Evolutionary conservation across 2,797 vertebrate genomes (phyloP), one percentile per base, ranked within the genome.

Genomic region (Hyperoplus lanceolatus): DNA sequence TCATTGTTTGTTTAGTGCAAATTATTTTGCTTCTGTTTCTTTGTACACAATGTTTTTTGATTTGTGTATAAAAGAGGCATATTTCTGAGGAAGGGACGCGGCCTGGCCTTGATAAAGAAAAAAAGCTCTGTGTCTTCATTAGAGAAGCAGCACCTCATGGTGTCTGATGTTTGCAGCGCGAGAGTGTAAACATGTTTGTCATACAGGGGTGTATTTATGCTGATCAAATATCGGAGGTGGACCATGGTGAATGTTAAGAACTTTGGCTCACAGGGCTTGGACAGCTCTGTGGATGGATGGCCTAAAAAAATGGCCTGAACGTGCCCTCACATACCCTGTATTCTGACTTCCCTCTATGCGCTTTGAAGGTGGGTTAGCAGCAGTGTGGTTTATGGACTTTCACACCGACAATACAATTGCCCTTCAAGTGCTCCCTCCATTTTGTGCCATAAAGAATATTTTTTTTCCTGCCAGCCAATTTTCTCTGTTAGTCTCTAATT

Each of bases 401-500:
- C 95, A 95, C 90, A 75, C 89, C 50, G 87, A 96, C 96, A 94
- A 94, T 95, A 94, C 96, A 95, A 95, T 97, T 96, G 96, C 97
- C 97, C 97, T 98, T 97, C 97, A 97, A 97, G 96, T 96, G 96
- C 96, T 94, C 96, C 29, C 97, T 96, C 96, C 96, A 96, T 99
- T 98, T 97, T 97, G 96, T 92, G 94, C 96, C 97, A 98, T 98
- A 97, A 99, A 98, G 96, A 98, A 99, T 98, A 97, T 97, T 97
- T 97, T 99, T 99, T 98, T 99, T 97, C 29, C 97, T 98, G 97
- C 97, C 95, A 97, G 97, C 96, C 97, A 98, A 98, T 99, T 98
- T 99, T 99, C 97, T 97, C 97, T 97, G 97, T 98, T 98, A 96
- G 96, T 96, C 96, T 97, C 98, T 99, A 99, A 99, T 99, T 99